phyloP scores from a whole-genome alignment of 2,113 vertebrate genomes.

The Chitala chitala region DNA sequence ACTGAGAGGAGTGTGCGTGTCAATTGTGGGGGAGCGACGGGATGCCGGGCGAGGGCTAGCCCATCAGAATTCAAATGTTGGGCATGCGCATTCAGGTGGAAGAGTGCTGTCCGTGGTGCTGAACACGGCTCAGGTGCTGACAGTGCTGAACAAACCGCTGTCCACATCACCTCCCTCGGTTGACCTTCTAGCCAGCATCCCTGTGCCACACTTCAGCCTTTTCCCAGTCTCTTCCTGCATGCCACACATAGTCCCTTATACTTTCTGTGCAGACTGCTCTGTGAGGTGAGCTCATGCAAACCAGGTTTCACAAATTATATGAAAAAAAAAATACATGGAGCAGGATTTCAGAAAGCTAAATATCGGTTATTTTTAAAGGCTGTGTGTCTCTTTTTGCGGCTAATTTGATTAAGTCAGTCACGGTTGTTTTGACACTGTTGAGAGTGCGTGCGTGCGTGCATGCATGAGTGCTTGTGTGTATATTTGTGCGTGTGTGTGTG shows the following conservation, averaged over 20 bases:
- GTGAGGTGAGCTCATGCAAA: too few relatives aligned
- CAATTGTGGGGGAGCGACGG: too few relatives aligned
- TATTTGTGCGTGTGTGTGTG: neutral
- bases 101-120: neutral
- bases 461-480: too few relatives aligned
- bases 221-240: neutral
- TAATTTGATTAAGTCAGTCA: neutral
- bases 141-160: constrained; percentile 10
- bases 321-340: neutral
- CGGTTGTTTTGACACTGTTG: neutral
- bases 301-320: too few relatives aligned
- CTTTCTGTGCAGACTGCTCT: too few relatives aligned
- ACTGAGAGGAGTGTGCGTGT: too few relatives aligned
- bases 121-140: neutral
- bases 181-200: neutral
- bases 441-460: neutral
- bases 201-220: neutral
- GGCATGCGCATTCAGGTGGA: neutral
- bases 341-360: neutral
- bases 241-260: neutral
- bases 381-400: neutral
- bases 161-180: neutral
- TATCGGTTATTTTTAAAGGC: neutral
- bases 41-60: neutral
- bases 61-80: neutral